Evolutionary conservation across 2,888 invertebrate genomes (phyloP), one percentile per base, ranked within the genome.

Genomic region (Zygaena filipendulae): DNA sequence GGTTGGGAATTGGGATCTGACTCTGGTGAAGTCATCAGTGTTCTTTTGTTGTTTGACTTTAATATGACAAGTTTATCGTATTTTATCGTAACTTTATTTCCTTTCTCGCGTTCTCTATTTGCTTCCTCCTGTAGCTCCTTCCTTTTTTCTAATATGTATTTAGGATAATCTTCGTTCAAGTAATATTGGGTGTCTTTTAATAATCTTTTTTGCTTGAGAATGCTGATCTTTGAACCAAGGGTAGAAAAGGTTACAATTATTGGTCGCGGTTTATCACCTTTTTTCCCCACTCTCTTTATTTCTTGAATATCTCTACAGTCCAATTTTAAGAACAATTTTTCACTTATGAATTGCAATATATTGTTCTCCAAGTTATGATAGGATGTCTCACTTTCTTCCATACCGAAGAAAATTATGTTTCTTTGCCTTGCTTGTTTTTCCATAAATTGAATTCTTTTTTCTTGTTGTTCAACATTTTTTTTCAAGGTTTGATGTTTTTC

Each of bases 381-480:
- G n/a, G 29, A 37, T 10, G 29, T 31, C 22, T 29, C 37, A 1
- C 3, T 13, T 21, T 38, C 40, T 25, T 33, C 29, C 5, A 40
- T 28, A 21, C 36, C 35, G 11, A 38, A 38, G 19, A 41, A 32
- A 12, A 38, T 22, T n/a, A 38, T 10, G 12, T 41, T 35, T 24
- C 30, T 32, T 21, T 39, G 8, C 24, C 39, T 35, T 30, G 29
- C 27, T 22, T 37, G 32, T 33, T 36, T 39, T 32, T 39, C 35
- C 22, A 36, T n/a, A 20, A 29, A 29, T 21, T 35, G 23, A 12
- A 38, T 23, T 27, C 33, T 30, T 29, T 32, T 30, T 23, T 38
- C 36, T 23, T 39, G 33, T 10, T 36, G 29, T 25, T 38, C 35
- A 6, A 30, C 13, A 13, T 12, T 32, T 26, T 28, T 16, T 29